Evolutionary conservation across 2,113 vertebrate species (phyloP), one percentile per base, ranked within the genome.

Genomic region (Anolis sagrei): DNA sequence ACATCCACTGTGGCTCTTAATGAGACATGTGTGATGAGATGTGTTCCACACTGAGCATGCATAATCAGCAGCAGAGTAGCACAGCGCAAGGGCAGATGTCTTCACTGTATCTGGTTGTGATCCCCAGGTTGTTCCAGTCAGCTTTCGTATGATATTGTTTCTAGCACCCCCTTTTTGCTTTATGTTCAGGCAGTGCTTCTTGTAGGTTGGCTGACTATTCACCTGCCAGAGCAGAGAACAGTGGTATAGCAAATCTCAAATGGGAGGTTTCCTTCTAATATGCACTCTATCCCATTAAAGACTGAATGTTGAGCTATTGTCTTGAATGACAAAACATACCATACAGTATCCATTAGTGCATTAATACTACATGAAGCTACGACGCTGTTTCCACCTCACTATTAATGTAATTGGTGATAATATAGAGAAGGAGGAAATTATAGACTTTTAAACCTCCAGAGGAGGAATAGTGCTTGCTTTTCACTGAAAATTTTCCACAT

Each of bases 331-430:
- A 94, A 82, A 83, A 62, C 62, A 87, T 86, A 85, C 74, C 11
- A 89, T 36, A 69, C 0, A 8, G 7, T 79, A 94, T 88, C 91
- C 93, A 94, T 94, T 93, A 95, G 74, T 83, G 18, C 90, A 95
- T 91, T 94, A 95, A 94, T 94, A 89, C 77, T 90, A 87, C 66
- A 93, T 92, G 87, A 95, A 92, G n/a, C 11, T 82, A 86, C 92
- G 91, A 81, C 7, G 49, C 69, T 89, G 32, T 92, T 94, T 94
- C 89, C 82, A 91, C 5, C 69, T 91, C 89, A 84, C 79, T 92
- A 78, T 86, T 93, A 94, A 89, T 84, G 81, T 68, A 93, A 92
- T 81, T 91, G 85, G 83, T 91, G 82, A 90, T 86, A 88, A 88
- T 64, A 92, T 82, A 14, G 73, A 84, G 84, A 79, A 39, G 82